These are phyloP conservation scores for Sarcophaga variegata DNA, from an alignment of 2,888 invertebrate genomes.

Conservation along the genomic window DNA sequence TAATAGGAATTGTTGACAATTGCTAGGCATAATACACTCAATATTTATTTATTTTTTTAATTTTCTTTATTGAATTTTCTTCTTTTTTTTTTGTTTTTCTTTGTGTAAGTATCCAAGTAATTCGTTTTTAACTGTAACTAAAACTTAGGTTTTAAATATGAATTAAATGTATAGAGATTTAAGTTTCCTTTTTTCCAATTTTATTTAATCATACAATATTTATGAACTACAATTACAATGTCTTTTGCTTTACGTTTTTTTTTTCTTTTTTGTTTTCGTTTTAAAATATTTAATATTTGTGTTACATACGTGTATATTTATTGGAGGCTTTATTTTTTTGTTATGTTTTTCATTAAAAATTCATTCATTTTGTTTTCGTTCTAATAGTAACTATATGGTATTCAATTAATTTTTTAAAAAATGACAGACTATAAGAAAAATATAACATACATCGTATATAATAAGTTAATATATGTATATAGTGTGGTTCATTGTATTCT, in stretches of 20 bases:
- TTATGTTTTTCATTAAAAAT: background rate
- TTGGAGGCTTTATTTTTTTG: conserved; percentile 37
- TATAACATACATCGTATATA: conserved; percentile 13
- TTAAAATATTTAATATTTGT: conserved; percentile 51
- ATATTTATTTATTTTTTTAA: conserved; percentile 39
- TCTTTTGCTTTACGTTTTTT: conserved; percentile 53
- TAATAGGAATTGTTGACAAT: background rate
- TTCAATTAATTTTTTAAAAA: conserved; percentile 51
- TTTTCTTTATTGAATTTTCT: conserved; percentile 32
- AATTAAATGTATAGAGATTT: conserved; percentile 54
- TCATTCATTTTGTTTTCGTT: conserved; percentile 8
- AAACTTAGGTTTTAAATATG: conserved; percentile 62
- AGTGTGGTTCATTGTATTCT: conserved; percentile 60
- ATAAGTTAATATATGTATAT: conserved; percentile 57
- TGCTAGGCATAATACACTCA: conserved; percentile 14
- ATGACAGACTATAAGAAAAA: conserved; percentile 41
- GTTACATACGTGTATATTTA: background rate
- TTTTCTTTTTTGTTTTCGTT: conserved; percentile 22
- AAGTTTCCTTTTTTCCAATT: conserved; percentile 31
- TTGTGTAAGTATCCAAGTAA: conserved; percentile 67
- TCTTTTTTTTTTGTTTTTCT: conserved; percentile 27
- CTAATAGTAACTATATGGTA: conserved; percentile 70
- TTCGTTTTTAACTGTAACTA: conserved; percentile 72
- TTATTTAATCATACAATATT: conserved; percentile 41
- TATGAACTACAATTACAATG: conserved; percentile 63